A percentile compares a stretch with the other conserved stretches of the same genome.
Conservation (phyloP, 2,888 invertebrate species). For the Mystacides longicornis region DNA sequence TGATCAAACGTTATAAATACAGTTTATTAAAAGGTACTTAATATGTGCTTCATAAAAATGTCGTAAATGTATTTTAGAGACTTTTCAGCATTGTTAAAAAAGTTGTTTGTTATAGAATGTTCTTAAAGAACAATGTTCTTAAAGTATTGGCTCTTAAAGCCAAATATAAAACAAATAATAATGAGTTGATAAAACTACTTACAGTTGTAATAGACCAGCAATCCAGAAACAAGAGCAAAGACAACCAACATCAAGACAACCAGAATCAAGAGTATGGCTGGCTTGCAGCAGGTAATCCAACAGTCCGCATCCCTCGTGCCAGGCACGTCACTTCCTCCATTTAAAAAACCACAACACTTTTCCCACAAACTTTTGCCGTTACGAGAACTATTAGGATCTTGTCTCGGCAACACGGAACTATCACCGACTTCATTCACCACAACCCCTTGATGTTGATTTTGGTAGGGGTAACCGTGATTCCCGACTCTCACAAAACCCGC, state of each 20-base stretch:
- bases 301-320: slow-evolving; percentile 44
- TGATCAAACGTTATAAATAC: too few relatives aligned
- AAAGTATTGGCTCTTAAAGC: too few relatives aligned
- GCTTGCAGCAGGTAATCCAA: slow-evolving; percentile 49
- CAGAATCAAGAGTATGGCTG: slow-evolving; percentile 46
- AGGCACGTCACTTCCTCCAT: slow-evolving; percentile 27
- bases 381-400: slow-evolving; percentile 27
- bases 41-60: too few relatives aligned
- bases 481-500: slow-evolving; percentile 43
- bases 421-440: slow-evolving; percentile 49
- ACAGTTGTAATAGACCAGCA: slow-evolving; percentile 53
- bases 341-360: slow-evolving; percentile 40
- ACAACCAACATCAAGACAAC: slow-evolving; percentile 49
- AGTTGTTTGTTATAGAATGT: too few relatives aligned
- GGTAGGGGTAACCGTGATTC: slow-evolving; percentile 39
- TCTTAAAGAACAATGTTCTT: too few relatives aligned
- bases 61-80: too few relatives aligned
- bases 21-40: too few relatives aligned
- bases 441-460: slow-evolving; percentile 41
- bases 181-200: too few relatives aligned
- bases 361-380: slow-evolving; percentile 32
- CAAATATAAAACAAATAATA: too few relatives aligned
- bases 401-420: slow-evolving; percentile 39
- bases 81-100: too few relatives aligned
- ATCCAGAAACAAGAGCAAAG: slow-evolving; percentile 50